A percentile compares a stretch with the other conserved stretches of the same genome.
phyloP scores from a whole-genome alignment of 2,797 vertebrate genomes.

The Alosa sapidissima region DNA sequence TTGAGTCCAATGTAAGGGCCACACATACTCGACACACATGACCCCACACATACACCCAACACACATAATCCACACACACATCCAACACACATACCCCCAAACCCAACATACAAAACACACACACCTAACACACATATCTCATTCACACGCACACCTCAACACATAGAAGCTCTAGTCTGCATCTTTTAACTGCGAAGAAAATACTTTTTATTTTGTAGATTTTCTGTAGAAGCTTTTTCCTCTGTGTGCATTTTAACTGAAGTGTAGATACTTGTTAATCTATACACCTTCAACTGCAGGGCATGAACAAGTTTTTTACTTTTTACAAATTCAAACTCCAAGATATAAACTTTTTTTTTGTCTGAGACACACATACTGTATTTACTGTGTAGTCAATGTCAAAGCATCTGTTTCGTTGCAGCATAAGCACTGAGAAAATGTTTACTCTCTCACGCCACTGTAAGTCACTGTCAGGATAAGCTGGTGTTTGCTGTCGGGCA shows the following conservation, averaged over 20 bases:
- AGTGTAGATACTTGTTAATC: no score
- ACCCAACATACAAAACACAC: no score
- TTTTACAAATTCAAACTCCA: no score
- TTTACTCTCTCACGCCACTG: background rate
- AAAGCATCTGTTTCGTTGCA: background rate
- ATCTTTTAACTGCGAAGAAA: background rate
- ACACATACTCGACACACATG: no score
- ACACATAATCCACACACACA: no score
- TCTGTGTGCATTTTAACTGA: no score
- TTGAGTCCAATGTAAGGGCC: constrained; percentile 69
- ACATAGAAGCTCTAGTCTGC: background rate
- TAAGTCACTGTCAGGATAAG: background rate
- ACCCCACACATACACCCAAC: no score
- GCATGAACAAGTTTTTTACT: no score
- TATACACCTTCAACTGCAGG: no score
- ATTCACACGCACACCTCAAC: background rate
- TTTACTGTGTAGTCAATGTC: background rate
- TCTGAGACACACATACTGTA: background rate
- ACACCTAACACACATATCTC: no score
- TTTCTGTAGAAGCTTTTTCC: no score
- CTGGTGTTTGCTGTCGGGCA: background rate
- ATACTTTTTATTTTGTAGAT: background rate
- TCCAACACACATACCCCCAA: no score
- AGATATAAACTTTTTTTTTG: background rate
- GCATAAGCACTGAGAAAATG: background rate